Evolutionary conservation across 2,888 invertebrate species (phyloP), one percentile per base, ranked within the genome.

Genomic region (Drosophila parthenogenetica): DNA sequence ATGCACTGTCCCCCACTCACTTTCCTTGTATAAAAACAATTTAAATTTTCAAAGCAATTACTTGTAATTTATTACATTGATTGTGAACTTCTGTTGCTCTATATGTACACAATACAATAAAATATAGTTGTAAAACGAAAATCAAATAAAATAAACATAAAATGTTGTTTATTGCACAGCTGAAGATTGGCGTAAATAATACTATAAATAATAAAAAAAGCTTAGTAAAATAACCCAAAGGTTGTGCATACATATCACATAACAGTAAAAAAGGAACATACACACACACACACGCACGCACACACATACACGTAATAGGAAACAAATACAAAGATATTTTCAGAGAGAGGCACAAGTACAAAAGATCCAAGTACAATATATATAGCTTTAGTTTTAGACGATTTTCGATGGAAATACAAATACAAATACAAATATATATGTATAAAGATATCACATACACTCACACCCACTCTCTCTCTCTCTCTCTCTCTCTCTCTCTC

Each of bases 21-120:
- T 13, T 13, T 3, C 35, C 4, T 2, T 29, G 8, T 22, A 57
- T n/a, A 29, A 11, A 13, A 57, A 32, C 19, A 8, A 54, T 63
- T 49, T 3, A 16, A 19, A 10, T 37, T 69, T 37, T 66, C 59
- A 48, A 77, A 77, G 77, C 77, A 68, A 63, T 75, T 75, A 49
- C 29, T 68, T 77, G 78, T 78, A 70, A 64, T 79, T 79, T 77
- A 79, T 79, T 79, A 79, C 73, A 79, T 73, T 79, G 79, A 79
- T 79, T 79, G 79, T 79, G 79, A 70, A 68, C 59, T 69, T 53
- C 57, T 79, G 69, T 69, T 65, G 70, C 77, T 35, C 35, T 13
- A 35, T 74, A 70, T 77, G 66, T 79, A 79, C 66, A 78, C 19
- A 61, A 59, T 37, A 19, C 25, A 19, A 55, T 45, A 39, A 17